Base-by-base conservation (phyloP, 2,888 invertebrate genomes). In the Notodonta dromedarius region DNA sequence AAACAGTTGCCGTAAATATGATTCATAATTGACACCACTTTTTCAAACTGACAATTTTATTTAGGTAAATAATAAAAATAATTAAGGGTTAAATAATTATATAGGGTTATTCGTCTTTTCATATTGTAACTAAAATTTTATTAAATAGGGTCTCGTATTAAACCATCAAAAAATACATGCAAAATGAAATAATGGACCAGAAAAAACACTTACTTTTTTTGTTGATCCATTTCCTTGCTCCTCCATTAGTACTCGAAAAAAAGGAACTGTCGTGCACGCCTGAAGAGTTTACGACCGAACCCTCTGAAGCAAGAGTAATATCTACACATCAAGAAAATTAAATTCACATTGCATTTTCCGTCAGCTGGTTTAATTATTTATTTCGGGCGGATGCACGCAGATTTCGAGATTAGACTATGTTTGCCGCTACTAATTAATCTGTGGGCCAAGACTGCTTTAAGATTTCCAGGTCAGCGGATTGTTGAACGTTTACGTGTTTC, bases 341-440 rank as follows among this genome's bases (percentile, higher is more conserved):
- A 86, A 86, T 86, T 81, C 79, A 82, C 82, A 85, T 86, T 88
- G 89, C 90, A 87, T 86, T 89, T 88, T 83, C 81, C 81, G 77
- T 76, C 74, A 79, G 74, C 59, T 59, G 79, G 83, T 80, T 84
- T 89, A 84, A 90, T 89, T 87, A 90, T 91, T 91, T 89, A 90
- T 88, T 85, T 84, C 85, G 82, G 83, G 78, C 82, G 86, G 85
- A 83, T 88, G 87, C 87, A 83, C 83, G 81, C 77, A 88, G 89
- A 92, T 90, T 87, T 86, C 78, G 75, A 85, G 91, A 92, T 92
- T 88, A 88, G 84, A 74, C 76, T 79, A 87, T 88, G 86, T 88
- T 90, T 85, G 82, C 83, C 75, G 71, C 77, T 76, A 86, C 87
- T 90, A 91, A 93, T 91, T 93, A 92, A 93, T 91, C 86, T 88